Evolutionary conservation across 2,888 invertebrate species (phyloP), one percentile per base, ranked within the genome.

Genomic region (Drosophila monieri): DNA sequence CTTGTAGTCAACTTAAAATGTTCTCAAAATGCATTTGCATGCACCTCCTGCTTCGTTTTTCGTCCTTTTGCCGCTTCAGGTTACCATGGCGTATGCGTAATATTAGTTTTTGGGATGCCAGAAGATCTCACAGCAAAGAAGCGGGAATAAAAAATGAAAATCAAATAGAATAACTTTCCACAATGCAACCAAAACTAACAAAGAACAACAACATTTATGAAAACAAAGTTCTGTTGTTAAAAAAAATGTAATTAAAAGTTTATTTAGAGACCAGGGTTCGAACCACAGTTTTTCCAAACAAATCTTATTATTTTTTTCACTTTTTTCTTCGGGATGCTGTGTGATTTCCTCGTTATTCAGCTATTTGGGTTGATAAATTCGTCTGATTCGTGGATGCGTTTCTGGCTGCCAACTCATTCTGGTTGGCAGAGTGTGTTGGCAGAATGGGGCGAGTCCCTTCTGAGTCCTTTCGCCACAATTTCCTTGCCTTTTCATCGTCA

Each of bases 1-100:
- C 74, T 80, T 78, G 77, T 61, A 80, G 84, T 80, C 85, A 78
- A 84, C 73, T 78, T 78, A 78, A 76, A 84, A 61, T 67, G 78
- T 70, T 61, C 68, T 69, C 66, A 62, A 80, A 84, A 84, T 74
- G 65, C 58, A 81, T 79, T 84, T 80, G 75, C 73, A 77, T 74
- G 77, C 77, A 30, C 35, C 32, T 18, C 37, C 37, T n/a, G n/a
- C 25, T 18, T 6, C 14, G 27, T 25, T 56, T 27, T 58, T 51
- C 44, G 55, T 25, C 37, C 18, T 58, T 51, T 51, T 47, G 52
- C 43, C 41, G 51, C 54, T 35, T 35, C 41, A 27, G 57, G 66
- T 60, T 62, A 47, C 48, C 74, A 32, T 46, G 73, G 65, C 79
- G 78, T 85, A 80, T 80, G 76, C 81, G 74, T 78, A 67, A 76